Evolutionary conservation across 1,140 invertebrate species (phyloP), one percentile per base, ranked within the genome.

Genomic region (Drosophila parvula): DNA sequence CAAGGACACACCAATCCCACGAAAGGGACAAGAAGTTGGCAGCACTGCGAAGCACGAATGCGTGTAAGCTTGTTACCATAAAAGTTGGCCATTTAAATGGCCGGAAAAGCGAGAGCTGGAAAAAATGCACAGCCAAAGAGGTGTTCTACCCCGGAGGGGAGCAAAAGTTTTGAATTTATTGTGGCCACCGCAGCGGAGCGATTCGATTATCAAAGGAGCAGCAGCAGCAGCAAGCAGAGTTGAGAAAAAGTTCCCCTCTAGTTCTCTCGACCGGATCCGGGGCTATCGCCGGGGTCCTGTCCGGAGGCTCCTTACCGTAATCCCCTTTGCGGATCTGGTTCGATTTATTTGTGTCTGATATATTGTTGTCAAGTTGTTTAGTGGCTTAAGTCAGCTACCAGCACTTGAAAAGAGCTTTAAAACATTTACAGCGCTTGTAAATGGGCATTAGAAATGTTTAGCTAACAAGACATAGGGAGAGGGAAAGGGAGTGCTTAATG

Each of bases 101-200:
- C 22, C 43, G 45, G 67, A 64, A 57, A 77, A 68, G 18, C 50
- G 45, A 18, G 45, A 40, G 47, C 27, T 40, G 45, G 18, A 83
- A 57, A 53, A 51, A 45, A 22, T 60, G 48, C 55, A 48, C 36
- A 60, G 62, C 58, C 28, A 57, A 65, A 47, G 65, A 63, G 62
- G 74, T 68, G 63, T 74, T 61, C 30, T 30, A 18, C 44, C 36
- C 65, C 22, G 50, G 28, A 36, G 53, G 43, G 30, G 28, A 62
- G 22, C 22, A 22, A 79, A 85, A 85, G 60, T 85, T 85, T 80
- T 81, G 51, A 85, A 85, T 85, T 85, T 85, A 85, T 85, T 81
- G 68, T 76, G 71, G 47, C 71, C 48, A 75, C 16, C 65, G 57
- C 40, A 63, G 45, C 32, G 60, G 40, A 57, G 44, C 58, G 53